phyloP scores from a whole-genome alignment of 2,797 vertebrate species.

The Mormyrops boulengeri region DNA sequence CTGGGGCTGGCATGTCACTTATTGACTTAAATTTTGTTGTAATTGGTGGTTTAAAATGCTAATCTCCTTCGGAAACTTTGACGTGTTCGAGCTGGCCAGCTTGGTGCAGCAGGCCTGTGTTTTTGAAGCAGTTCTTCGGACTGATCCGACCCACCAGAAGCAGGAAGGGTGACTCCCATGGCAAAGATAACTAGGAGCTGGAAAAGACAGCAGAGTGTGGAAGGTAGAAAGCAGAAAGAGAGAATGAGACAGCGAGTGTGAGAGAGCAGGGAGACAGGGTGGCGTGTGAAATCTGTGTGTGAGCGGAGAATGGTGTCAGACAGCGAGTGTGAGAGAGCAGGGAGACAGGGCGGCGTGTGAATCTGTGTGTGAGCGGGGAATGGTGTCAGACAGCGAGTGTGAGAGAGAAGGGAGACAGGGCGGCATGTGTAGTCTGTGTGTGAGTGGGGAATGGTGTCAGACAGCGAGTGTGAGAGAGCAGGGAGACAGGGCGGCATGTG shows the following conservation, averaged over 20 bases:
- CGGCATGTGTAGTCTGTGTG: background rate
- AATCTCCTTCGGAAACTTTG: background rate
- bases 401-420: background rate
- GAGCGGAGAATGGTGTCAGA: background rate
- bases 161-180: background rate
- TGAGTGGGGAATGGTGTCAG: background rate
- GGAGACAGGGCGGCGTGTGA: background rate
- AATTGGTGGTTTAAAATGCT: background rate
- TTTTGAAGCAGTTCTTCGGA: background rate
- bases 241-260: background rate
- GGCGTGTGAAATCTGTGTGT: background rate
- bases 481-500: background rate
- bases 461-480: background rate
- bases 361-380: background rate
- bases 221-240: background rate
- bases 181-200: background rate
- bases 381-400: background rate
- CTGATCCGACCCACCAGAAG: background rate
- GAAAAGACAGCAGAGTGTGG: background rate
- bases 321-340: background rate
- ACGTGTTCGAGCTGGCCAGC: background rate
- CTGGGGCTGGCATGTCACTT: background rate
- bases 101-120: background rate
- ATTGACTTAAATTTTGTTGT: background rate
- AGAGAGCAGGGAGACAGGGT: background rate